phyloP scores from a whole-genome alignment of 2,797 vertebrate genomes.

The Pseudopleuronectes americanus region DNA sequence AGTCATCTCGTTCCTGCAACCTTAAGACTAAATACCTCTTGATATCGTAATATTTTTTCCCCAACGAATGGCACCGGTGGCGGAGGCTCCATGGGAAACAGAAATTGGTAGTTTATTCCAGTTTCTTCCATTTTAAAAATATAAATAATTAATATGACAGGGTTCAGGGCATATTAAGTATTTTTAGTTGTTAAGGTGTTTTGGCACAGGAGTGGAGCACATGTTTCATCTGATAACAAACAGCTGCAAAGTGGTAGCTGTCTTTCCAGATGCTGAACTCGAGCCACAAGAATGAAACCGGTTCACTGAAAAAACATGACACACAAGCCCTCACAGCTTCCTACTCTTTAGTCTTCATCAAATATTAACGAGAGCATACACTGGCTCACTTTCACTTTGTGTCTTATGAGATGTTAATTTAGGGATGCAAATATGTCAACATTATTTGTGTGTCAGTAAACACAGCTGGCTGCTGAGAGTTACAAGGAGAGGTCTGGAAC shows the following conservation, averaged over 20 bases:
- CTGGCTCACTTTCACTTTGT: slow-evolving; percentile 6
- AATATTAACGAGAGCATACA: slow-evolving; percentile 42
- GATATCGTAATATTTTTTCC: no score
- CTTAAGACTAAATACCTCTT: no score
- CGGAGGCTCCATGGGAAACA: no score
- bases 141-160: no score
- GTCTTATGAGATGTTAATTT: slow-evolving; percentile 27
- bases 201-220: background rate
- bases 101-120: no score
- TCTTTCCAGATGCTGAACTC: slow-evolving; percentile 13
- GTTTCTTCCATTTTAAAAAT: no score
- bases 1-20: no score
- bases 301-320: slow-evolving; percentile 16
- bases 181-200: no score
- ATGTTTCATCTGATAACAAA: slow-evolving; percentile 18
- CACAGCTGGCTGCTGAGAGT: slow-evolving; percentile 18
- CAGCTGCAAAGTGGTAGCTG: background rate
- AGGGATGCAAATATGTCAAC: slow-evolving; percentile 46
- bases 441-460: slow-evolving; percentile 38
- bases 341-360: slow-evolving; percentile 46
- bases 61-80: no score
- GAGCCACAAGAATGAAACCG: background rate
- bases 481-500: slow-evolving; percentile 4
- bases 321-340: slow-evolving; percentile 14
- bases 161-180: no score